These are phyloP conservation scores for Pelecanus crispus DNA, from an alignment of 2,113 vertebrate genomes.

Conservation along the genomic window DNA sequence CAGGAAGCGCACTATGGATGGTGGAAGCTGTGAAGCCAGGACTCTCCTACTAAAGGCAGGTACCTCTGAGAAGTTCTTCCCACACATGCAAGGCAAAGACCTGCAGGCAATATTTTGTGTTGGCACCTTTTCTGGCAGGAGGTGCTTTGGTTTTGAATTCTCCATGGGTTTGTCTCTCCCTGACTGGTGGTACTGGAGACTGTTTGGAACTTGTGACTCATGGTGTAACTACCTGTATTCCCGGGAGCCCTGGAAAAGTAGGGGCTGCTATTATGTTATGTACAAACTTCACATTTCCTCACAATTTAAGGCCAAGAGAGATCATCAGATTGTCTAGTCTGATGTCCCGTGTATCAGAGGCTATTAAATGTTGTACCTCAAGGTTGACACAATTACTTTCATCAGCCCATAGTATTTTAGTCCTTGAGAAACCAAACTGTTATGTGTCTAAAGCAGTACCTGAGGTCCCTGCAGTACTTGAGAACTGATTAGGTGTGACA, in stretches of 20 bases:
- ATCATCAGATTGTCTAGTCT: not conserved
- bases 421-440: not conserved
- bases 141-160: not conserved
- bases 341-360: not conserved
- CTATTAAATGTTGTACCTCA: not conserved
- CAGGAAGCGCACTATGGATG: not conserved
- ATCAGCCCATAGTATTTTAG: not conserved
- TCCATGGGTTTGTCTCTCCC: not conserved
- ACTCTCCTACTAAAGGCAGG: not conserved
- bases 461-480: not conserved
- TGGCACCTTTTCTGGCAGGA: fast-evolving
- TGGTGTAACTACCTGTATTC: not conserved
- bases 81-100: not conserved
- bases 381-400: not conserved
- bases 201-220: not conserved
- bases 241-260: not conserved
- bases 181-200: not conserved
- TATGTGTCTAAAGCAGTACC: not conserved
- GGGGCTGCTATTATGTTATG: not conserved
- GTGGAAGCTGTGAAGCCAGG: not conserved
- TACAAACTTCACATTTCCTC: not conserved
- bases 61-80: not conserved
- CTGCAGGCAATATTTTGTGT: not conserved
- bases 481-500: not conserved
- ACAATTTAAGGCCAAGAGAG: not conserved